Evolutionary conservation across 2,888 invertebrate genomes (phyloP), one percentile per base, ranked within the genome.

Genomic region (Rotaria macrura): DNA sequence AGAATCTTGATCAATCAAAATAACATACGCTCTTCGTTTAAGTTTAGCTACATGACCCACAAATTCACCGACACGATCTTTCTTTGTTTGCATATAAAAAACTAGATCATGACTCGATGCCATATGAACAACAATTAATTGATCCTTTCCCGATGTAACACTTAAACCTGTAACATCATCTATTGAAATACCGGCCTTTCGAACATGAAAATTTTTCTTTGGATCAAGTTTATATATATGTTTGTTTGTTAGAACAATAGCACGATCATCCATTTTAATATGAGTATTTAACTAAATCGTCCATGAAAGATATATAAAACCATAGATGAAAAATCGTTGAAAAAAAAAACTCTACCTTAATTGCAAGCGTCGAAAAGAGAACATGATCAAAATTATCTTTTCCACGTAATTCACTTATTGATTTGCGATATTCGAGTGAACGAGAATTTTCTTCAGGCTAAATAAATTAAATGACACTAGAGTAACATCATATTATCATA

Each of bases 191-290:
- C 85, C 83, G 65, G 54, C n/a, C 72, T 85, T 86, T 83, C 57
- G 84, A 20, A 94, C 94, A 89, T 95, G 95, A 91, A 96, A 97
- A 85, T 91, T 91, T 89, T 94, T 96, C 88, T 93, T 92, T 4
- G 93, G 93, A 89, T 97, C 96, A 88, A 97, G 92, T 90, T 97
- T 97, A 92, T 94, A 96, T 88, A 97, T 93, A 54, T 93, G 93
- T 40, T 93, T 92, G 88, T 96, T 96, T 0, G 96, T 96, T 87
- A 97, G 92, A 52, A 96, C 93, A 87, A 97, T 91, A n/a, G 95
- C 95, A 86, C 97, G 93, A 90, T 96, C 95, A 0, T 96, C 94
- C 89, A 93, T 93, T 91, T 95, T 95, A 91, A 94, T 94, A 91
- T 92, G 93, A 88, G 92, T 92, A 89, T 94, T 94, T 89, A 94